Percentiles rank a stretch among this genome's conserved stretches.
Conservation (phyloP, 2,113 vertebrate species). For the Bucco capensis region DNA sequence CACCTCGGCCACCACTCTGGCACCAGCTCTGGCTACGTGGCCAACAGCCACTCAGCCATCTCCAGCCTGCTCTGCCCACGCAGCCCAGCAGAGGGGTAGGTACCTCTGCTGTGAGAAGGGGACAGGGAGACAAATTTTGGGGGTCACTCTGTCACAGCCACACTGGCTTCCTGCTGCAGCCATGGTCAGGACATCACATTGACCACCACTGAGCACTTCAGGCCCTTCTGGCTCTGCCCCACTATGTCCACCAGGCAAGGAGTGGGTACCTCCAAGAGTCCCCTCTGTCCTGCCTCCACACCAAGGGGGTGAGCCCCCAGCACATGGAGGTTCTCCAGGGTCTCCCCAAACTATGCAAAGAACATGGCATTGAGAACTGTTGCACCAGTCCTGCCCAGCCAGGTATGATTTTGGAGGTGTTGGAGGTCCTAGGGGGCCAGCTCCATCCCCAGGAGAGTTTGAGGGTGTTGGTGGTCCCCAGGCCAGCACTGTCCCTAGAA, state of each 20-base stretch:
- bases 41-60: not conserved
- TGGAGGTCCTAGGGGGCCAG: too few relatives aligned
- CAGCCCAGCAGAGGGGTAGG: not conserved
- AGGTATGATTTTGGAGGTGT: not conserved
- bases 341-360: rapidly evolving
- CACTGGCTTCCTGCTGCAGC: not conserved
- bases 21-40: rapidly evolving
- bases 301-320: not conserved
- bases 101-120: rapidly evolving
- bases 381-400: rapidly evolving
- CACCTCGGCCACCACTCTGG: not conserved
- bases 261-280: not conserved
- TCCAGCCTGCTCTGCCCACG: rapidly evolving
- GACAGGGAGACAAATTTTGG: rapidly evolving
- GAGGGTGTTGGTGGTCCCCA: too few relatives aligned
- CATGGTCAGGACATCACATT: not conserved
- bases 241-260: not conserved
- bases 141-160: rapidly evolving
- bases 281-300: not conserved
- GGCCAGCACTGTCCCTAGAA: not conserved
- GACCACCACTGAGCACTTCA: conserved; percentile 33
- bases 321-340: rapidly evolving
- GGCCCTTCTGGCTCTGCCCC: conserved; percentile 32
- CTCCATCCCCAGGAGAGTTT: not conserved
- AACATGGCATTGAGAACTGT: rapidly evolving